phyloP scores from a whole-genome alignment of 2,888 invertebrate species.

The Lamproptera curius region DNA sequence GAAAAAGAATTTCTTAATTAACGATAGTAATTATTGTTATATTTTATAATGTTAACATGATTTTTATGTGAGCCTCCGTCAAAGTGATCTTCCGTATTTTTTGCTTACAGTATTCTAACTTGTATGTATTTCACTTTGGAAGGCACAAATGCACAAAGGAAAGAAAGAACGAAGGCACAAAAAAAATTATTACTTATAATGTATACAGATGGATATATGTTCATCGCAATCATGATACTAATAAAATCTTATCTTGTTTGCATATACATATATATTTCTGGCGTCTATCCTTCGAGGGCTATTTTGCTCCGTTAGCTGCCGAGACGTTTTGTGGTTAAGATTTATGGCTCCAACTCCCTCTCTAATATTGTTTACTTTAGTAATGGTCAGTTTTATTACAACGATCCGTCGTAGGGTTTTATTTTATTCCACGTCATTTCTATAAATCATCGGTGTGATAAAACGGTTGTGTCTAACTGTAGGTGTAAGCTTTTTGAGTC shows the following conservation, averaged over 20 bases:
- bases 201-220: too few relatives aligned
- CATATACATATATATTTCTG: conserved; percentile 22
- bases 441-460: conserved; percentile 25
- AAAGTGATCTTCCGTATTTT: too few relatives aligned
- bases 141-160: too few relatives aligned
- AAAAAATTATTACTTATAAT: too few relatives aligned
- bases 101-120: too few relatives aligned
- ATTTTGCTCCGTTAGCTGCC: conserved; percentile 58
- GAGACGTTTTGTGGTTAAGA: conserved; percentile 54
- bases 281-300: conserved; percentile 44
- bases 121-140: too few relatives aligned
- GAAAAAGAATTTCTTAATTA: too few relatives aligned
- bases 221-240: neutral
- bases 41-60: too few relatives aligned
- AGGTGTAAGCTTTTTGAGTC: neutral
- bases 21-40: too few relatives aligned
- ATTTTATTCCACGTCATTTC: conserved; percentile 44
- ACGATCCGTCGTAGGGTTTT: conserved; percentile 54
- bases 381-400: conserved; percentile 66
- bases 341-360: conserved; percentile 62
- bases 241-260: conserved; percentile 34
- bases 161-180: too few relatives aligned
- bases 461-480: conserved; percentile 8
- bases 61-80: too few relatives aligned
- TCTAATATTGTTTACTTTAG: conserved; percentile 73